Evolutionary conservation across 2,113 vertebrate species (phyloP), one percentile per base, ranked within the genome.

Genomic region (Bos indicus): DNA sequence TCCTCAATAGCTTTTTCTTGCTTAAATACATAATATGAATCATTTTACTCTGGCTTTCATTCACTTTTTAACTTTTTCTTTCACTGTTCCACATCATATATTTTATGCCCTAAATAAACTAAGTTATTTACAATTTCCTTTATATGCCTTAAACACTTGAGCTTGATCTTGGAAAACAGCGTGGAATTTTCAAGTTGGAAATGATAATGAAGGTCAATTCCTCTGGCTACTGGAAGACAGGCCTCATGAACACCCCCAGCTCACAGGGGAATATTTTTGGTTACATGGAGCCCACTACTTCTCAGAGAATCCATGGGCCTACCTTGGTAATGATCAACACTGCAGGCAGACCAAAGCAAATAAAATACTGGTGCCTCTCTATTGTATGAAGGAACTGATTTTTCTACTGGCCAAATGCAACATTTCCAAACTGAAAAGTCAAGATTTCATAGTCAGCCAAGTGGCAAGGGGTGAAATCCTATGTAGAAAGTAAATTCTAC

Each of bases 351-450:
- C 15, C 30, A 94, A 81, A 96, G 36, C 52, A 26, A 89, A 57
- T 93, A 95, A 98, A 95, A 96, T 67, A 94, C 59, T 91, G 54
- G 43, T 26, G 43, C 64, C 56, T 96, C 36, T 48, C 64, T 59
- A 78, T 78, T 90, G 88, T 62, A 54, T 19, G 56, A 96, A 94
- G 94, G 43, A 94, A 92, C 30, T 43, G 26, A 83, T 95, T 89
- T 90, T 48, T 19, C 52, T 36, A 36, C 46, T 90, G 87, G 90
- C 60, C 56, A 94, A 98, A 89, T 54, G 56, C 26, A 56, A 84
- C 67, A 71, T 86, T 92, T 91, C 77, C 43, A 90, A 71, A 67
- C 16, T 43, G 3, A 51, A 87, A 83, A 83, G 81, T 77, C 21
- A 25, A 23, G 26, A 80, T 95, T 74, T 54, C 15, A 16, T 64